phyloP scores from a whole-genome alignment of 2,888 invertebrate genomes.

The Pandemis corylana region DNA sequence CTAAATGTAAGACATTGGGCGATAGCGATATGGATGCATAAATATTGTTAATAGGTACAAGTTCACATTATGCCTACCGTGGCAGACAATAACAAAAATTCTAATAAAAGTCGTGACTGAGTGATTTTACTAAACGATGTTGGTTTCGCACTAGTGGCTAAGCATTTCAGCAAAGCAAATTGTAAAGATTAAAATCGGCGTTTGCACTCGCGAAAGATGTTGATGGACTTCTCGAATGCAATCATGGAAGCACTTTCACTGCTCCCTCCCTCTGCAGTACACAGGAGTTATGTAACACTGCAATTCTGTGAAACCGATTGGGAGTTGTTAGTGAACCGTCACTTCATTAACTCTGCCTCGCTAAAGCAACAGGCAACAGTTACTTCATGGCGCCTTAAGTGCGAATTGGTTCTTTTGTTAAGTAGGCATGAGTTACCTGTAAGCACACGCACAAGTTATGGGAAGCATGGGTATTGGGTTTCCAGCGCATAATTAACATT shows the following conservation, averaged over 20 bases:
- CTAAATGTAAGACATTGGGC: too few relatives aligned
- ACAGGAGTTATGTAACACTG: slow-evolving; percentile 48
- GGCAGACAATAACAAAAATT: not conserved
- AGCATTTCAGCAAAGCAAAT: slow-evolving; percentile 50
- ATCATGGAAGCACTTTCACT: slow-evolving; percentile 73
- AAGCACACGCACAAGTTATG: not conserved
- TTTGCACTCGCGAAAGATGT: slow-evolving; percentile 58
- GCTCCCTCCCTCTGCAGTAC: slow-evolving; percentile 46
- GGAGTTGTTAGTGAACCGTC: slow-evolving; percentile 53
- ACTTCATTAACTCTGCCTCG: slow-evolving; percentile 54
- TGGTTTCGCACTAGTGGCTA: slow-evolving; percentile 13
- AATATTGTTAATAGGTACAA: too few relatives aligned
- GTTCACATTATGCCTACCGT: too few relatives aligned
- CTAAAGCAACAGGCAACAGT: slow-evolving; percentile 47
- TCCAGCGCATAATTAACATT: not conserved
- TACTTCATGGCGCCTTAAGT: slow-evolving; percentile 45
- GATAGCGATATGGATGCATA: too few relatives aligned
- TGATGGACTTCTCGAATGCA: slow-evolving; percentile 69
- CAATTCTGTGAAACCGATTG: slow-evolving; percentile 54
- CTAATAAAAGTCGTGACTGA: not conserved
- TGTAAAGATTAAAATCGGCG: slow-evolving; percentile 57
- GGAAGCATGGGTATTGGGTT: not conserved
- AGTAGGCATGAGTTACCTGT: not conserved
- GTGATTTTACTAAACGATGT: slow-evolving; percentile 17
- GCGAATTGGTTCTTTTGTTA: slow-evolving; percentile 34